Base-by-base conservation (phyloP, 2,113 vertebrate species). In the Azemiops feae region DNA sequence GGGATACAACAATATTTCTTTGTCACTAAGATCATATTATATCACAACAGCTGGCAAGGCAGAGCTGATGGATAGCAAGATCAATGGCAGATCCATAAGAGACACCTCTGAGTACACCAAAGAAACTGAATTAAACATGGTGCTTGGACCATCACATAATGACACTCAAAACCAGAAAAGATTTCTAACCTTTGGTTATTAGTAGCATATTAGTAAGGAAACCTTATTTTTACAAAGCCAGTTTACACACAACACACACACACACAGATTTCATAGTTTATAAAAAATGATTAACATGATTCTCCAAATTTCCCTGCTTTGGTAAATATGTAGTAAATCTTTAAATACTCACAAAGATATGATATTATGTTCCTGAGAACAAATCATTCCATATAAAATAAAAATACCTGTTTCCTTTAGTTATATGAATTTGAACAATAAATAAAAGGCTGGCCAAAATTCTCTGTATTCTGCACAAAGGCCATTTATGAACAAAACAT, bases 361-460 rank as follows among this genome's bases (percentile, higher is more conserved):
- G 50, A 55, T 85, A 18, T 23, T 20, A 47, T 3, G 14, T 50
- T 64, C 34, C 11, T 55, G 43, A 43, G 45, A 81, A 25, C 34
- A 30, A 91, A 50, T 91, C 39, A 85, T 58, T 88, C 5, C 43
- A 22, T 58, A 25, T 45, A 16, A 27, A 64, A 90, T 16, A 58
- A 88, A 88, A 88, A 23, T 18, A 88, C 86, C 52, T 89, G 43
- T 69, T 81, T 85, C 30, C 64, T 69, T 47, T 57, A 27, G 47
- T 27, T 89, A 20, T 85, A 39, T 16, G 16, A 27, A 74, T 58
- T 22, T 91, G 50, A 91, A 50, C 57, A 85, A 69, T 22, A 88
- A 93, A 81, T 55, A 93, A 91, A 93, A 90, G 89, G 45, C 23
- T 45, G 45, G 50, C 47, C 90, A 87, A 88, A 23, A 91, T 88